Base-by-base conservation (phyloP, 1,140 invertebrate genomes). In the Cheumatopsyche charites region DNA sequence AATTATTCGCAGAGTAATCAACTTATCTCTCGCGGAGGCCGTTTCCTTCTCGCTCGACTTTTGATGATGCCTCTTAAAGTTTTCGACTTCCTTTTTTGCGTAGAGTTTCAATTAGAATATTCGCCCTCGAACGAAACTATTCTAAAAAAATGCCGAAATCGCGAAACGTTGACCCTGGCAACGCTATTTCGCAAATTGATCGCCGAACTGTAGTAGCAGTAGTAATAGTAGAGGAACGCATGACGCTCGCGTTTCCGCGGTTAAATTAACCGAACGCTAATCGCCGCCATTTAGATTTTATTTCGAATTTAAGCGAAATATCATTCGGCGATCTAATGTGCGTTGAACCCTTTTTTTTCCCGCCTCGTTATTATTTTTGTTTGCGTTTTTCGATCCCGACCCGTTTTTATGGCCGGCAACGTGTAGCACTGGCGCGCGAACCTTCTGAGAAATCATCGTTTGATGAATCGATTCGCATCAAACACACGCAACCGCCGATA, bases 231-330 rank as follows among this genome's bases (percentile, higher is more conserved):
- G n/a, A n/a, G 47, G 7, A 52, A 58, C 55, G 55, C 21, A 23
- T 36, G 9, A 49, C 45, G 17, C 17, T n/a, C 17, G 9, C 42
- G 13, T 65, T 65, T 65, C 41, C 62, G 41, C 36, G 36, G 2
- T 49, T 26, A 66, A 47, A 66, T 66, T 66, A 47, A 66, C 45
- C 13, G 26, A 21, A 65, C 29, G 62, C 41, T 65, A 65, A 65
- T 65, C 62, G 62, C 6, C 7, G 15, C 62, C 29, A 47, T 66
- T 66, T 26, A 49, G 21, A 49, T 66, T 66, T 66, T 47, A 66
- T 47, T 66, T 12, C 63, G 45, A 66, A 29, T 19, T 66, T 66
- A 49, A 66, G 25, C 63, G 43, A 66, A 66, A 49, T 41, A 66
- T 66, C 21, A 42, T 42, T 49, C 15, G 42, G 26, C 62, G 13